Evolutionary conservation across 2,888 invertebrate species (phyloP).

Genomic region (Limnephilus auricula): DNA sequence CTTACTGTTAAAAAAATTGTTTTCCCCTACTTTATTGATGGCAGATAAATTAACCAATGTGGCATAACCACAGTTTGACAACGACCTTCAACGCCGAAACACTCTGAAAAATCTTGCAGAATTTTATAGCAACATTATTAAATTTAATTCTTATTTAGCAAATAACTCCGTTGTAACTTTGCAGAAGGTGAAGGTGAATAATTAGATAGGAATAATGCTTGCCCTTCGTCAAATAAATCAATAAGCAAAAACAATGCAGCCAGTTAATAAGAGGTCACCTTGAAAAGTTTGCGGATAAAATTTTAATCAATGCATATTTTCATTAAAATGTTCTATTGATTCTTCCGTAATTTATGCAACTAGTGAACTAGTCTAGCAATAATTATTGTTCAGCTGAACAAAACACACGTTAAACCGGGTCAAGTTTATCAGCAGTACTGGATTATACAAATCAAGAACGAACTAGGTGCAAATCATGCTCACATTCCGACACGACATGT

Average conservation of each 20-base stretch:
- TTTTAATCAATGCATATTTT: neutral
- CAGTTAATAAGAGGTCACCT: neutral
- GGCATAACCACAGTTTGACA: no score
- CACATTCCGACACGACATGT: conserved; percentile 23
- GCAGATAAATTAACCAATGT: no score
- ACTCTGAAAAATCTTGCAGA: no score
- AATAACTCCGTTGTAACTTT: neutral
- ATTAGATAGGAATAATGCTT: neutral
- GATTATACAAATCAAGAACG: conserved; percentile 17
- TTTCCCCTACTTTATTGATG: no score
- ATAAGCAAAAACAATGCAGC: neutral
- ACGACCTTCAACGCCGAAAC: no score
- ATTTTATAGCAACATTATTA: no score
- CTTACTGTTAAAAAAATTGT: no score
- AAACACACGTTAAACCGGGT: conserved; percentile 37
- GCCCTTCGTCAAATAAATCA: neutral
- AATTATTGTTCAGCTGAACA: conserved; percentile 26
- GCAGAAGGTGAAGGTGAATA: neutral
- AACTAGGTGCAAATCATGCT: conserved; percentile 6
- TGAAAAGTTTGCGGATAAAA: neutral
- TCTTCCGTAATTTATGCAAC: neutral
- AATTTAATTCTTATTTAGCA: no score
- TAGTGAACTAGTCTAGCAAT: neutral
- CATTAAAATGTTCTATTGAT: neutral
- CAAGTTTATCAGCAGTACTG: conserved; percentile 34